phyloP scores from a whole-genome alignment of 2,113 vertebrate species.

The Elachura formosa region DNA sequence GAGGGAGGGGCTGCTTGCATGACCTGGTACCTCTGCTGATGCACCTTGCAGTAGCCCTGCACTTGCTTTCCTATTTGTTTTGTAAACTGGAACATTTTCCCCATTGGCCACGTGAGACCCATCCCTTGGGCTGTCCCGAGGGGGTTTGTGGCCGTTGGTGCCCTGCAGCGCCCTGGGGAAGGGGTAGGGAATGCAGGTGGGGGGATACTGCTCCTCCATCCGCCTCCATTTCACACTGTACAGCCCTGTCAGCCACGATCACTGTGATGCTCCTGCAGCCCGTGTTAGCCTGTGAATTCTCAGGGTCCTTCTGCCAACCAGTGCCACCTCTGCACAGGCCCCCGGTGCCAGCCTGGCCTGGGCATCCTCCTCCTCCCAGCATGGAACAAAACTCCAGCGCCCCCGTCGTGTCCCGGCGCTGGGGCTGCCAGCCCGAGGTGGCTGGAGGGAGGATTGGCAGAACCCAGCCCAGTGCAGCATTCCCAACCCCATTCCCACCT shows the following conservation, averaged over 20 bases:
- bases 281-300: slow-evolving; percentile 46
- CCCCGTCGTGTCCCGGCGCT: not conserved
- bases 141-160: not conserved
- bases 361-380: not conserved
- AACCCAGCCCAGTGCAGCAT: not conserved
- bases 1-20: slow-evolving; percentile 3
- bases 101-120: not conserved
- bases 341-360: not conserved
- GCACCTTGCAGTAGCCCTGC: slow-evolving; percentile 31
- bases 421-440: not conserved
- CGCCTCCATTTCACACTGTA: not conserved
- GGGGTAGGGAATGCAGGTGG: not conserved
- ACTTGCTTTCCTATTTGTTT: not conserved
- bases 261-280: slow-evolving; percentile 58
- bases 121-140: not conserved
- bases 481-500: not conserved
- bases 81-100: not conserved
- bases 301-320: slow-evolving; percentile 63
- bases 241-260: slow-evolving; percentile 31
- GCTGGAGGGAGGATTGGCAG: not conserved
- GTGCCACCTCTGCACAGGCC: slow-evolving; percentile 34
- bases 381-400: not conserved
- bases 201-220: not conserved
- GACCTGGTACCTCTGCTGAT: slow-evolving; percentile 5
- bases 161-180: not conserved